Percentiles rank a stretch among this genome's conserved stretches.
phyloP scores from a whole-genome alignment of 92 coral and sea anemone species.

The Galaxea fascicularis region DNA sequence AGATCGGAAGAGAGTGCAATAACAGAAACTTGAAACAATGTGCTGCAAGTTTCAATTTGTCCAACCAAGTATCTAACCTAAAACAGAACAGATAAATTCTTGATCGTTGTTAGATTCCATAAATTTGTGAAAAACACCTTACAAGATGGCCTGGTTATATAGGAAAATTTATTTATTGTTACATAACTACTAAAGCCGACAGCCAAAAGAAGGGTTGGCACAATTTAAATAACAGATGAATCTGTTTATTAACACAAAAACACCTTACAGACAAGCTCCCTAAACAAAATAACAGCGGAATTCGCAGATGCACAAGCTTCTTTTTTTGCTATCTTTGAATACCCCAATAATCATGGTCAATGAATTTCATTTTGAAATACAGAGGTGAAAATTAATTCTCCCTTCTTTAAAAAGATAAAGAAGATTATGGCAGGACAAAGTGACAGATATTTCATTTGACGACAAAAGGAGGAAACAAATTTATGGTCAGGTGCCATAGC shows the following conservation, averaged over 20 bases:
- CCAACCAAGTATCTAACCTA: not conserved
- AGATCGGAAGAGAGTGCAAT: not conserved
- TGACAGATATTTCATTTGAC: slow-evolving; percentile 44
- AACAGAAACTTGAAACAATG: too few relatives aligned
- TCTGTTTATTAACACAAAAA: slow-evolving; percentile 4
- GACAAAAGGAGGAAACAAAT: slow-evolving; percentile 30
- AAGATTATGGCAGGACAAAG: slow-evolving; percentile 15
- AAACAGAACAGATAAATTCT: not conserved
- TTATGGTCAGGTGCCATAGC: slow-evolving; percentile 34
- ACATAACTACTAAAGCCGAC: slow-evolving; percentile 1
- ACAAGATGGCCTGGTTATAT: not conserved
- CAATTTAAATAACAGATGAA: slow-evolving; percentile 44
- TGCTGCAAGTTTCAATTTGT: not conserved
- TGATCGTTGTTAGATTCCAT: not conserved
- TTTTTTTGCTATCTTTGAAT: not conserved
- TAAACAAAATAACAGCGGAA: not conserved
- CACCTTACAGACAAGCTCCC: slow-evolving; percentile 15
- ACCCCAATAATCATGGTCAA: not conserved
- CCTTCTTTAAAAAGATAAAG: slow-evolving; percentile 26
- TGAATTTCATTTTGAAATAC: not conserved
- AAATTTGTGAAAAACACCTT: too few relatives aligned
- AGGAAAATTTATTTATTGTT: slow-evolving; percentile 1
- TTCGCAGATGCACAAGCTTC: not conserved
- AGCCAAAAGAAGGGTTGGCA: slow-evolving; percentile 15
- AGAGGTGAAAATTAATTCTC: slow-evolving; percentile 18